A percentile compares a stretch with the other conserved stretches of the same genome.
Evolutionary conservation across 2,797 vertebrate species (phyloP).

Genomic region (Protonibea diacanthus): DNA sequence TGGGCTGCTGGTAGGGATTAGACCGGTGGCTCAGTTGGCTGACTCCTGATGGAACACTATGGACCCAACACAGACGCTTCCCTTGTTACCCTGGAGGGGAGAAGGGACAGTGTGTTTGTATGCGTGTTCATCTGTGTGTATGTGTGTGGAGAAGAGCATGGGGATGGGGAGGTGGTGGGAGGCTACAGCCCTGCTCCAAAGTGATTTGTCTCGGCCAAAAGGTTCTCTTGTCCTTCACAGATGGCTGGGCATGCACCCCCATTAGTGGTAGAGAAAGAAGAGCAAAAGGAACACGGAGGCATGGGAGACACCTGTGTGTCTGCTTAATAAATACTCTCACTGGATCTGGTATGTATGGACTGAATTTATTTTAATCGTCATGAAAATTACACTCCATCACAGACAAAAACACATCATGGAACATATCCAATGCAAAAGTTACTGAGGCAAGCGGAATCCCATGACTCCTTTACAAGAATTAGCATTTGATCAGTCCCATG

Average conservation of each 20-base stretch:
- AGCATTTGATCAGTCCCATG: constrained; percentile 73
- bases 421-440: constrained; percentile 70
- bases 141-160: constrained; percentile 16
- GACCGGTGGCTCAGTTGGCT: constrained; percentile 80
- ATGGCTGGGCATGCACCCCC: constrained; percentile 76
- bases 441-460: constrained; percentile 82
- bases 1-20: constrained; percentile 79
- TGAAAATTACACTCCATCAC: constrained; percentile 70
- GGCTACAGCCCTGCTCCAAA: constrained; percentile 74
- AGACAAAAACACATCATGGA: constrained; percentile 65
- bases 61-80: constrained; percentile 78
- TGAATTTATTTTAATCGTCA: constrained; percentile 58
- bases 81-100: constrained; percentile 76
- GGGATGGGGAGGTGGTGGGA: constrained; percentile 54
- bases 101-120: constrained; percentile 50
- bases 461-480: constrained; percentile 79
- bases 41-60: constrained; percentile 80
- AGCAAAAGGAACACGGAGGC: constrained; percentile 54
- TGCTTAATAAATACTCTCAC: constrained; percentile 62
- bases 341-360: constrained; percentile 42
- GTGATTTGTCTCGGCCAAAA: constrained; percentile 85
- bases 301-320: constrained; percentile 77
- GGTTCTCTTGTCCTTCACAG: constrained; percentile 86
- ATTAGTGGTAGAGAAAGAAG: constrained; percentile 70
- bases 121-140: constrained; percentile 48